Evolutionary conservation across 1,140 invertebrate genomes (phyloP).

Genomic region (Whitmania pigra): DNA sequence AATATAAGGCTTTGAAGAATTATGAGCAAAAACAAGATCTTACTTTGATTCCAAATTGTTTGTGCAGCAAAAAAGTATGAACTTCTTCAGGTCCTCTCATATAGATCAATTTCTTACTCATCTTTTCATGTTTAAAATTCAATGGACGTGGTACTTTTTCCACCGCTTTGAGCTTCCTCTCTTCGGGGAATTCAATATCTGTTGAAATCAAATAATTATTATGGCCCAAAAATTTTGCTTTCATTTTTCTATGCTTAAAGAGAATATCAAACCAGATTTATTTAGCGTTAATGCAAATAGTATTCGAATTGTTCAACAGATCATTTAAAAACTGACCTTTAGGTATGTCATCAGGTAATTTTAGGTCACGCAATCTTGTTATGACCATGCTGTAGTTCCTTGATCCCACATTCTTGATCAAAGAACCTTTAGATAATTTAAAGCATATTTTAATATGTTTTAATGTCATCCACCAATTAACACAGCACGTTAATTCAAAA

Average conservation of each 20-base stretch:
- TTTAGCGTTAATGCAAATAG: too few relatives aligned
- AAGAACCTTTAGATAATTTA: too few relatives aligned
- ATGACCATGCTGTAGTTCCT: too few relatives aligned
- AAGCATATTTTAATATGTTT: too few relatives aligned
- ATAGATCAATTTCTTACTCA: constrained; percentile 62
- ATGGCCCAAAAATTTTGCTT: too few relatives aligned
- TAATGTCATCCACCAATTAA: too few relatives aligned
- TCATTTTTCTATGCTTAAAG: too few relatives aligned
- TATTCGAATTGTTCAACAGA: background rate
- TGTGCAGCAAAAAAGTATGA: constrained; percentile 69
- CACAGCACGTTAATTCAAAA: too few relatives aligned
- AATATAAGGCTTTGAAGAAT: constrained; percentile 1
- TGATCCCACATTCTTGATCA: too few relatives aligned
- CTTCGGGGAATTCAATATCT: constrained; percentile 37
- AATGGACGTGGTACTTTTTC: constrained; percentile 32
- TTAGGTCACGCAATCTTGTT: too few relatives aligned
- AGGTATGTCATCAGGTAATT: too few relatives aligned
- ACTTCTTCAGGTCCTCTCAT: constrained; percentile 78
- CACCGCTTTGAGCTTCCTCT: constrained; percentile 28
- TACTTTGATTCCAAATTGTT: constrained; percentile 81
- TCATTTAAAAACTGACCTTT: background rate
- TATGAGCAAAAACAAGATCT: constrained; percentile 32
- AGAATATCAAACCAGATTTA: too few relatives aligned
- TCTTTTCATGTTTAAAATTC: constrained; percentile 48
- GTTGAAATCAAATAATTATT: constrained; percentile 15